phyloP scores from a whole-genome alignment of 2,888 invertebrate genomes.

The Callyntrura guangdongensis region DNA sequence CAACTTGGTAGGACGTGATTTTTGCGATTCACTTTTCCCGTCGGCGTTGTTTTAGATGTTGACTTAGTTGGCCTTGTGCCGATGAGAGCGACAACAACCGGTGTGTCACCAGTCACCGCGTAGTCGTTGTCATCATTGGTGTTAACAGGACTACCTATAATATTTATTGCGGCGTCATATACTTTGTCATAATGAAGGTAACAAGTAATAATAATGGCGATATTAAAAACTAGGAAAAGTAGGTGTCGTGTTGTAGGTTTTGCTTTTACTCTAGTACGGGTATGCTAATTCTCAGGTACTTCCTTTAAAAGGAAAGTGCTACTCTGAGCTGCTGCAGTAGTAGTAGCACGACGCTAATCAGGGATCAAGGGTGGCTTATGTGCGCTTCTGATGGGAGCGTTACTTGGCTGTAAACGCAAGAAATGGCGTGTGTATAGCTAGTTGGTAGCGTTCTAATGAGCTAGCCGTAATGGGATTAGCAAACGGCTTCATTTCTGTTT shows the following conservation, averaged over 20 bases:
- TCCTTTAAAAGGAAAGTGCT: not conserved
- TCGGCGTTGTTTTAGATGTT: not conserved
- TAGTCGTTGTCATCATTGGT: no score
- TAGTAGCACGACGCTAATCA: not conserved
- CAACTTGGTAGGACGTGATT: not conserved
- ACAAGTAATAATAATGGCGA: not conserved
- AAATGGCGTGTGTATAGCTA: not conserved
- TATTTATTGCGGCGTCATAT: not conserved
- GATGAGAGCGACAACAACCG: conserved; percentile 36
- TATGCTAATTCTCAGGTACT: not conserved
- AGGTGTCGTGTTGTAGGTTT: not conserved
- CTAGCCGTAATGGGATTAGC: not conserved
- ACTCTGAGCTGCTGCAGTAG: not conserved
- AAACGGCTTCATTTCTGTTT: not conserved
- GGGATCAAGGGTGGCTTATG: not conserved
- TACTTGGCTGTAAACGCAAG: not conserved
- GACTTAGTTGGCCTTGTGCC: conserved; percentile 55
- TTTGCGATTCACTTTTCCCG: conserved; percentile 41
- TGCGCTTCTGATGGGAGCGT: not conserved
- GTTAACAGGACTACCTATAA: not conserved
- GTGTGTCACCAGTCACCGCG: conserved; percentile 19
- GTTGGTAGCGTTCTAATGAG: not conserved
- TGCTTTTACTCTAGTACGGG: not conserved
- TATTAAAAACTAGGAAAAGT: not conserved
- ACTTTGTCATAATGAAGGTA: not conserved